These are phyloP conservation scores for Acromyrmex charruanus DNA, from an alignment of 1,140 invertebrate genomes.

Conservation along the genomic window DNA sequence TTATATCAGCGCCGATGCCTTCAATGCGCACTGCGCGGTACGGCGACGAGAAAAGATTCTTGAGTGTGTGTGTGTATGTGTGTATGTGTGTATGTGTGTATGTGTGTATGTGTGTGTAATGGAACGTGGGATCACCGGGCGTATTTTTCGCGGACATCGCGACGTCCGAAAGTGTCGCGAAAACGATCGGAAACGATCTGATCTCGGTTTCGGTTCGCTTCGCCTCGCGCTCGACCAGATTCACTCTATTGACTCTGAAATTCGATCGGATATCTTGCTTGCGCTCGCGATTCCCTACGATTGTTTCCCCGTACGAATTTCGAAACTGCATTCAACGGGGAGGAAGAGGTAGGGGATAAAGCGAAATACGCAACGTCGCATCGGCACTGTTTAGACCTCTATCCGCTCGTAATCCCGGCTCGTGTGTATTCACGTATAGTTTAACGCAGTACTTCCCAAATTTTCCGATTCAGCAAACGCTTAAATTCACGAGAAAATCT, in stretches of 20 bases:
- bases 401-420: conserved; percentile 39
- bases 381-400: conserved; percentile 39
- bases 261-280: conserved; percentile 22
- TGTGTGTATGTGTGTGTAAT: conserved; percentile 35
- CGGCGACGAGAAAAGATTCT: conserved; percentile 66
- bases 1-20: conserved; percentile 75
- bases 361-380: conserved; percentile 30
- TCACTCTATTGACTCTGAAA: conserved; percentile 34
- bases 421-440: conserved; percentile 14
- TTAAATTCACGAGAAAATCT: conserved; percentile 21
- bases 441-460: conserved; percentile 33
- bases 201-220: not conserved
- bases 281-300: conserved; percentile 13
- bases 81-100: no score
- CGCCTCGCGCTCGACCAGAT: not conserved
- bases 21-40: conserved; percentile 25
- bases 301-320: conserved; percentile 2
- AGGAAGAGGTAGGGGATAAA: not conserved
- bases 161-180: not conserved
- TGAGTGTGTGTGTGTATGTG: conserved; percentile 14
- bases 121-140: conserved; percentile 42
- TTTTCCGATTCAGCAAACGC: conserved; percentile 26
- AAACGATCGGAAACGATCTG: not conserved
- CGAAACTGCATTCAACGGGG: not conserved
- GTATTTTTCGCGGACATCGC: conserved; percentile 68